Percentiles rank a stretch among this genome's conserved stretches.
These are phyloP conservation scores for Cherax quadricarinatus DNA, from an alignment of 1,140 invertebrate species.

Conservation along the genomic window DNA sequence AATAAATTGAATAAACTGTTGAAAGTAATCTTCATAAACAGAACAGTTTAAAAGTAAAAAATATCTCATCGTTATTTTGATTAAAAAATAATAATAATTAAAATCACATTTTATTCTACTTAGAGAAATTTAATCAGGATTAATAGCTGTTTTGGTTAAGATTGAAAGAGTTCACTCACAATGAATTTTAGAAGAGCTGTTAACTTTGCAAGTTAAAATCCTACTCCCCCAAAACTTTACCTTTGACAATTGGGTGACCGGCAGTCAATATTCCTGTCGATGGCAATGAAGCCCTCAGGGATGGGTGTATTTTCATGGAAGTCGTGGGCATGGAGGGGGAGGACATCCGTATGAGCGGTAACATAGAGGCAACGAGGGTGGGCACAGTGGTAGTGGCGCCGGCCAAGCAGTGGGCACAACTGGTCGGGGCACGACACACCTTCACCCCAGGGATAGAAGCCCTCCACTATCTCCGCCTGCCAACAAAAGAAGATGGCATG, in stretches of 20 bases:
- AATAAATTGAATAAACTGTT: too few relatives aligned
- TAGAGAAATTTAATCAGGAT: too few relatives aligned
- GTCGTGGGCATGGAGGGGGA: constrained; percentile 86
- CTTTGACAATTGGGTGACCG: constrained; percentile 82
- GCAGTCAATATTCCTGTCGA: constrained; percentile 87
- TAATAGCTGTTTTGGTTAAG: too few relatives aligned
- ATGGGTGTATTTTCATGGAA: constrained; percentile 91
- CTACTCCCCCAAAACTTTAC: constrained; percentile 73
- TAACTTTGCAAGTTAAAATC: background rate
- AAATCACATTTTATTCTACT: too few relatives aligned
- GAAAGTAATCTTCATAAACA: too few relatives aligned
- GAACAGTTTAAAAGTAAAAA: too few relatives aligned
- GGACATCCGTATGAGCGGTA: constrained; percentile 83
- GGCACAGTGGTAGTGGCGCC: constrained; percentile 87
- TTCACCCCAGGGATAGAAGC: constrained; percentile 81
- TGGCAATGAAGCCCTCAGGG: constrained; percentile 88
- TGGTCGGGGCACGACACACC: constrained; percentile 82
- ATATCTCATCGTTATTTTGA: too few relatives aligned
- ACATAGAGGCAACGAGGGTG: constrained; percentile 85
- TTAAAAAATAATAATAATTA: too few relatives aligned
- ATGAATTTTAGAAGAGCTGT: too few relatives aligned
- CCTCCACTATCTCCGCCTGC: constrained; percentile 69
- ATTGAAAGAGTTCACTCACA: too few relatives aligned
- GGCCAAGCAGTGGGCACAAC: constrained; percentile 80
- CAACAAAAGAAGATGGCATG: too few relatives aligned